Conservation (phyloP, 1,140 invertebrate species). For the Tetranychus urticae region DNA sequence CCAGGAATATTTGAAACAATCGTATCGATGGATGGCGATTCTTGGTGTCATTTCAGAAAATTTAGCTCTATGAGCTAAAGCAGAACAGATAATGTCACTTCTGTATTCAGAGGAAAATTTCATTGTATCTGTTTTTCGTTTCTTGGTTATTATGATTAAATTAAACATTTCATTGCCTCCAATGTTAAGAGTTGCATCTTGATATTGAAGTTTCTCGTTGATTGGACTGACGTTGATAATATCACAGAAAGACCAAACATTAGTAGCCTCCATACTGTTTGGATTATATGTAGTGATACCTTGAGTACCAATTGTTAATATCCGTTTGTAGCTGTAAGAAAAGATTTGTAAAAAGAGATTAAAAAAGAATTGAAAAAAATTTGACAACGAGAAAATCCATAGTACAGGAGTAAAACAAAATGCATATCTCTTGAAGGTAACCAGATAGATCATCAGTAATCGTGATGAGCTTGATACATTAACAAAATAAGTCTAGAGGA, state of each 20-base stretch:
- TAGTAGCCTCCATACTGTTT: conserved; percentile 66
- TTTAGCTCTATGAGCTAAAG: conserved; percentile 4
- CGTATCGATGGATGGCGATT: conserved; percentile 31
- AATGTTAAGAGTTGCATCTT: conserved; percentile 18
- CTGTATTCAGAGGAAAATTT: conserved; percentile 91
- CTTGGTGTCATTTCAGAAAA: conserved; percentile 1
- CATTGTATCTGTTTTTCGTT: conserved; percentile 71
- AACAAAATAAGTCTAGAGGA: background rate
- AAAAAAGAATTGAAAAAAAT: background rate
- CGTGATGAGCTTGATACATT: too few species aligned
- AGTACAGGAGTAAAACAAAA: too few species aligned
- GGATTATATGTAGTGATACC: conserved; percentile 96
- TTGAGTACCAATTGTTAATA: conserved; percentile 82
- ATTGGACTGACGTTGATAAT: conserved; percentile 43
- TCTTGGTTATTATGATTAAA: conserved; percentile 18
- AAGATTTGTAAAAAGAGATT: background rate
- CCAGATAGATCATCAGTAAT: too few species aligned
- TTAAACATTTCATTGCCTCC: conserved; percentile 11
- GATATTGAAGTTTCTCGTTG: conserved; percentile 7
- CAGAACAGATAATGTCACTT: conserved; percentile 35
- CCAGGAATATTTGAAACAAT: conserved; percentile 86
- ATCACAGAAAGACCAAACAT: conserved; percentile 69
- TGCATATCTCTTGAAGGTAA: too few species aligned
- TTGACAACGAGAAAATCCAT: background rate
- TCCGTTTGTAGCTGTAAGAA: conserved; percentile 61